Evolutionary conservation across 2,888 invertebrate genomes (phyloP), one percentile per base, ranked within the genome.

Genomic region (Cyrtodaria siliqua): DNA sequence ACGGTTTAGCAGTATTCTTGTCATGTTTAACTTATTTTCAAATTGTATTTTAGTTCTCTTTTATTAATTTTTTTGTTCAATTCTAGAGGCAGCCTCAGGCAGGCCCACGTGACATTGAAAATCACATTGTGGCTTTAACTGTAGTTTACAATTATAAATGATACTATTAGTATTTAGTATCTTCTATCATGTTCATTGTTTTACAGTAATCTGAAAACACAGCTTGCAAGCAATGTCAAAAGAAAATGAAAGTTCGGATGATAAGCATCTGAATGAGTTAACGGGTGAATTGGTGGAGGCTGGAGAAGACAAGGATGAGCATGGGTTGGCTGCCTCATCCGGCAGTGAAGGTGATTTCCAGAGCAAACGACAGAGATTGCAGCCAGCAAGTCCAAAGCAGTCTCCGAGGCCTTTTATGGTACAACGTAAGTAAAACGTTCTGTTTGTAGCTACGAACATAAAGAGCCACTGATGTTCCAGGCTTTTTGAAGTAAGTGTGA

Each of bases 341-440:
- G 72, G 61, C n/a, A 82, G 81, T 79, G 84, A 84, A 27, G 29
- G 44, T 27, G 84, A 83, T 8, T 24, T 57, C 18, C 68, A 75
- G 23, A 59, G 68, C 29, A 88, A 88, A 68, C 83, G 82, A 67
- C 72, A 80, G 38, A 63, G 86, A 42, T 69, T 83, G n/a, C 79
- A 72, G 47, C 82, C 82, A 8, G 83, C 87, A 14, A 86, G 84
- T 76, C 85, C 86, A 6, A 73, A 61, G 14, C 74, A 71, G 29
- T 57, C 71, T 8, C 61, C 72, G 9, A 47, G 74, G 12, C 71
- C 81, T 26, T 86, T 87, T 49, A 82, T 84, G 74, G 72, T 72
- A 1, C 77, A 74, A 53, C 79, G 82, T 82, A 77, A 62, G 66
- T 47, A 9, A 23, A 12, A n/a, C n/a, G n/a, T n/a, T n/a, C n/a